phyloP scores from a whole-genome alignment of 2,113 vertebrate species.

The Plestiodon gilberti region DNA sequence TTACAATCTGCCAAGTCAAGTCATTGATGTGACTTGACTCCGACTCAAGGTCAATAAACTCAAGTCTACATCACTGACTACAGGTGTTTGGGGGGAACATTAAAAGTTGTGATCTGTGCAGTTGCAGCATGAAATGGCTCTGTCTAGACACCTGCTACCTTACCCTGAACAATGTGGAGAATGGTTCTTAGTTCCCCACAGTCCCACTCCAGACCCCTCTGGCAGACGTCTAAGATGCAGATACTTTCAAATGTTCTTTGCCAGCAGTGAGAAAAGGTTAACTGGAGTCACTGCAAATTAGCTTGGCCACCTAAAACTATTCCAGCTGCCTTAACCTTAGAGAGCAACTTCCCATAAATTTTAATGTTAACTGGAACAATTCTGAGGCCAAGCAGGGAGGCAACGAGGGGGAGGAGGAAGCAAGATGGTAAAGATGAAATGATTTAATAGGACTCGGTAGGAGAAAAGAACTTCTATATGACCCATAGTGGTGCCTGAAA shows the following conservation, averaged over 20 bases:
- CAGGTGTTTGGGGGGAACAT: too few species aligned
- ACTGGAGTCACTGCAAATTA: slow-evolving; percentile 14
- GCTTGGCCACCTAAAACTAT: slow-evolving; percentile 21
- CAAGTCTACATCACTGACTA: too few species aligned
- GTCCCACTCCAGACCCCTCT: background rate
- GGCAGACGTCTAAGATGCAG: background rate
- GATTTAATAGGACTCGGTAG: background rate
- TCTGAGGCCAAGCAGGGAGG: background rate
- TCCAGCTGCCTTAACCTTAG: slow-evolving; percentile 16
- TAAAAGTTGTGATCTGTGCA: too few species aligned
- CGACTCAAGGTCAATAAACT: too few species aligned
- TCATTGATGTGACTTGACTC: too few species aligned
- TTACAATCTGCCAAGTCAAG: too few species aligned
- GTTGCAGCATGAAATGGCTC: background rate
- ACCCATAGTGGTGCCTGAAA: background rate
- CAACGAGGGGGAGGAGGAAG: background rate
- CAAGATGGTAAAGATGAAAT: background rate
- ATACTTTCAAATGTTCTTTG: background rate
- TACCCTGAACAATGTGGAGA: background rate
- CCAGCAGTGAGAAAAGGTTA: slow-evolving; percentile 17
- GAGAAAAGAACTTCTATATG: background rate
- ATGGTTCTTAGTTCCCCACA: background rate
- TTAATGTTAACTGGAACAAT: slow-evolving; percentile 4
- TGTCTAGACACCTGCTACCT: background rate
- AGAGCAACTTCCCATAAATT: slow-evolving; percentile 1